phyloP scores from a whole-genome alignment of 2,888 invertebrate species.

The Microctonus brassicae region DNA sequence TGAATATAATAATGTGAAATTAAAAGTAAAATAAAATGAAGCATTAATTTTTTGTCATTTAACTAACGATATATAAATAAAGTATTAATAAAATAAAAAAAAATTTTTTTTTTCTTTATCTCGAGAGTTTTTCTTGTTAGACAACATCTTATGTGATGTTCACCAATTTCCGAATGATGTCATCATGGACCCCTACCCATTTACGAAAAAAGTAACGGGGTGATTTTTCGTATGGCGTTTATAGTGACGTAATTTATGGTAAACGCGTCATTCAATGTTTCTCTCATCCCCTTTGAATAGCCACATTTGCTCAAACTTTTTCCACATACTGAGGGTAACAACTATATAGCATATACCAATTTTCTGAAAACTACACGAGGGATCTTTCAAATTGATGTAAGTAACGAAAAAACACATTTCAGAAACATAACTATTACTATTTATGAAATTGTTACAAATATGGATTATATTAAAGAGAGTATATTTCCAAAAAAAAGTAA shows the following conservation, averaged over 20 bases:
- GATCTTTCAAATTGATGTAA: conserved; percentile 12
- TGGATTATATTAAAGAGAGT: conserved; percentile 34
- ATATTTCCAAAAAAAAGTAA: too few relatives aligned
- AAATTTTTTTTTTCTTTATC: too few relatives aligned
- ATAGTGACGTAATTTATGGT: conserved; percentile 25
- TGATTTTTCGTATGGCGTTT: not conserved
- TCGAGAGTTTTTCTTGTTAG: too few relatives aligned
- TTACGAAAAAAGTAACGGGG: conserved; percentile 30
- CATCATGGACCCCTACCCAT: conserved; percentile 8
- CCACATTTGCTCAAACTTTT: conserved; percentile 29
- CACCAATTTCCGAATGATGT: conserved; percentile 26
- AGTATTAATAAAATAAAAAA: too few relatives aligned
- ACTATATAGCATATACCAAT: conserved; percentile 29
- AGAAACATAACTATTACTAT: not conserved
- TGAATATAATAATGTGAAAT: too few relatives aligned
- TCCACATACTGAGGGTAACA: conserved; percentile 24
- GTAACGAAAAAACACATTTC: not conserved
- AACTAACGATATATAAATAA: too few relatives aligned
- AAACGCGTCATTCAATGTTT: conserved; percentile 10
- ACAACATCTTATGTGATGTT: not conserved
- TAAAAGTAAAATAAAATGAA: too few relatives aligned
- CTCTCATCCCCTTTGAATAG: not conserved
- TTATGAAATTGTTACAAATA: conserved; percentile 11
- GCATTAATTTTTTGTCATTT: too few relatives aligned
- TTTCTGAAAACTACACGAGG: conserved; percentile 18